These are phyloP conservation scores for Mamestra brassicae DNA, from an alignment of 2,888 invertebrate species.

Conservation along the genomic window DNA sequence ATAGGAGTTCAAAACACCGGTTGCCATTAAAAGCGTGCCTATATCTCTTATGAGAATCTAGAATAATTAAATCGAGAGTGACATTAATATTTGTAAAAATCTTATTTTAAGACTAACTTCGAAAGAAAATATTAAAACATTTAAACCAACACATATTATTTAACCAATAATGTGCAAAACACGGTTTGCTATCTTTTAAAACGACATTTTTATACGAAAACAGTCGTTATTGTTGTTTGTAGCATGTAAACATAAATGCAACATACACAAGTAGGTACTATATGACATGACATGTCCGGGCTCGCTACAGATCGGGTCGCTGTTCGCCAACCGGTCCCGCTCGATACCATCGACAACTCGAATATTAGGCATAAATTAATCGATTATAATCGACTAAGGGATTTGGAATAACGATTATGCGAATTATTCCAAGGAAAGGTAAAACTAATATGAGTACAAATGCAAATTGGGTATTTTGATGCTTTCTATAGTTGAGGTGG, in stretches of 20 bases:
- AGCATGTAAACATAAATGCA: conserved; percentile 56
- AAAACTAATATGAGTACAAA: conserved; percentile 9
- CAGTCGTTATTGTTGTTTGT: conserved; percentile 54
- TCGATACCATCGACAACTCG: conserved; percentile 78
- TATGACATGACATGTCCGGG: conserved; percentile 50
- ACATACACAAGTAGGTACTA: conserved; percentile 12
- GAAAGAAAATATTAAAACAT: conserved; percentile 7
- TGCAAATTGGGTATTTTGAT: conserved; percentile 27
- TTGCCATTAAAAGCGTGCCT: background rate
- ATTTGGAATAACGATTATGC: conserved; percentile 57
- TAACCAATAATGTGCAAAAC: conserved; percentile 6
- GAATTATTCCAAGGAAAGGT: conserved; percentile 27
- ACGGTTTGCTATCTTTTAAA: conserved; percentile 44
- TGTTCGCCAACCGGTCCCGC: conserved; percentile 69
- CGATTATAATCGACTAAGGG: conserved; percentile 79
- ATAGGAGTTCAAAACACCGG: background rate
- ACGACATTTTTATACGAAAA: conserved; percentile 59
- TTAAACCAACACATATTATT: background rate
- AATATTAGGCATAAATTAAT: conserved; percentile 84
- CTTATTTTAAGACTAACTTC: background rate
- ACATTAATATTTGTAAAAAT: background rate
- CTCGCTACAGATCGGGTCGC: conserved; percentile 51
- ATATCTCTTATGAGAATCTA: background rate
- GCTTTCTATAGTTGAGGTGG: background rate
- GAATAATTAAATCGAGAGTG: conserved; percentile 1